Evolutionary conservation across 2,113 vertebrate genomes (phyloP).

Genomic region (Ceuthmochares aereus): DNA sequence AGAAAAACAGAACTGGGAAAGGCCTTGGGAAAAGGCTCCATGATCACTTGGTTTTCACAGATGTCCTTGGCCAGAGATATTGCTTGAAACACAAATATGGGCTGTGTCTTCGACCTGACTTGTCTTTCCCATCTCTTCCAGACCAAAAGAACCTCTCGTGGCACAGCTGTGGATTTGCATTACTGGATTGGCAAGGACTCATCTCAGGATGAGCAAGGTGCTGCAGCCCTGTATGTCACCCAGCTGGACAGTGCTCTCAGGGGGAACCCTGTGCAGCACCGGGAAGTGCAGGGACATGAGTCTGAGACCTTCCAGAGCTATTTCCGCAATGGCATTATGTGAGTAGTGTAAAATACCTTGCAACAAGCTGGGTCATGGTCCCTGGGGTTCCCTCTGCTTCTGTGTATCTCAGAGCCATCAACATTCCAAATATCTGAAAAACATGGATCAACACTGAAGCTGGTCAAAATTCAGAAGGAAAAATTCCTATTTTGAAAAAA

Average conservation of each 20-base stretch:
- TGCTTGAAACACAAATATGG: not conserved
- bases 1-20: not conserved
- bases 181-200: constrained; percentile 88
- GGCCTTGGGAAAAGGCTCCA: not conserved
- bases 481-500: not conserved
- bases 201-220: constrained; percentile 88
- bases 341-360: constrained; percentile 34
- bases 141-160: constrained; percentile 67
- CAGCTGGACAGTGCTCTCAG: constrained; percentile 83
- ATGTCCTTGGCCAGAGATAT: not conserved
- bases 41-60: not conserved
- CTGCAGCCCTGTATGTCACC: constrained; percentile 81
- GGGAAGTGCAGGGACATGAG: constrained; percentile 86
- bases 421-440: accelerated
- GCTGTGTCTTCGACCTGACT: not conserved
- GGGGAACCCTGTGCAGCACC: constrained; percentile 84
- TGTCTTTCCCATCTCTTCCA: not conserved
- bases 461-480: not conserved
- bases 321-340: constrained; percentile 89
- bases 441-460: accelerated
- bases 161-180: constrained; percentile 78
- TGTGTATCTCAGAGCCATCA: accelerated
- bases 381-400: not conserved
- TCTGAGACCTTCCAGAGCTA: constrained; percentile 86
- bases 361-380: accelerated